These are phyloP conservation scores for Esperia sulphurella DNA, from an alignment of 2,888 invertebrate species.

Conservation along the genomic window DNA sequence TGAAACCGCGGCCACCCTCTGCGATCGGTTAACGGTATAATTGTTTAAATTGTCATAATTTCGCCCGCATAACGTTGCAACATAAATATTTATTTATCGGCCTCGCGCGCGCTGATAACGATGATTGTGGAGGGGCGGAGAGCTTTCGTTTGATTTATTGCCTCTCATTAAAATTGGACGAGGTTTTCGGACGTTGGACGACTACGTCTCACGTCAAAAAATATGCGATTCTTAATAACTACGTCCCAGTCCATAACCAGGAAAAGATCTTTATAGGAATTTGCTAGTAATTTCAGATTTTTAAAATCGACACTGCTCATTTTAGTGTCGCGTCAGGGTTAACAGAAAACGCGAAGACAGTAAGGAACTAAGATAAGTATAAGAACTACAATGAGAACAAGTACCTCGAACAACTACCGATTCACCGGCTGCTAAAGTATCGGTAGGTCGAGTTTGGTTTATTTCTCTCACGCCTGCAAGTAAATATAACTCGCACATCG, in stretches of 20 bases:
- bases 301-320: no score
- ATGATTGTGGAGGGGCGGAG: background rate
- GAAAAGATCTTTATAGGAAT: no score
- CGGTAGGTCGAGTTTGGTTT: slow-evolving; percentile 54
- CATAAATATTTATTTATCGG: slow-evolving; percentile 67
- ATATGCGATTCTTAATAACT: no score
- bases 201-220: no score
- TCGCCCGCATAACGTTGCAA: slow-evolving; percentile 56
- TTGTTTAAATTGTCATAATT: slow-evolving; percentile 72
- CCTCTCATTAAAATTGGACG: background rate
- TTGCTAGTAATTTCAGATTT: no score
- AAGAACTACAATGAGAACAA: no score
- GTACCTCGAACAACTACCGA: no score
- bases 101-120: background rate
- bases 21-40: slow-evolving; percentile 46
- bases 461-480: slow-evolving; percentile 68
- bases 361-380: no score
- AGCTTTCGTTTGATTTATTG: background rate
- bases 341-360: no score
- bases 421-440: slow-evolving; percentile 28
- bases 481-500: slow-evolving; percentile 67
- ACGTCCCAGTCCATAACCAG: no score
- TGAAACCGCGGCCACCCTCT: slow-evolving; percentile 39
- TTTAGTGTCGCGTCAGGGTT: no score
- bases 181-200: no score